Conservation (phyloP, 35 echinoderm and acorn worm species). For the Anneissia japonica region DNA sequence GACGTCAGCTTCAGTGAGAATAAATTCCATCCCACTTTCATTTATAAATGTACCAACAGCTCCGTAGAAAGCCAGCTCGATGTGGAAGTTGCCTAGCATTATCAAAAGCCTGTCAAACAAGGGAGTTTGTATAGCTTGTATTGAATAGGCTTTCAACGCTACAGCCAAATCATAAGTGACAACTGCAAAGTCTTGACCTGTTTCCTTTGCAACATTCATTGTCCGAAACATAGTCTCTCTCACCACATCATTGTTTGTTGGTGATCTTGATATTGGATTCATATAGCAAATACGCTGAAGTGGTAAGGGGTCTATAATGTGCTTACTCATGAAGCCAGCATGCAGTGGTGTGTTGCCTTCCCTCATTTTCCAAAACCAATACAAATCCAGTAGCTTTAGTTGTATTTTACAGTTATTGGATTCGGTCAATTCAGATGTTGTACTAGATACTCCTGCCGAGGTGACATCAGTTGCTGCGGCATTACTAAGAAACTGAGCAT, state of each 20-base stretch:
- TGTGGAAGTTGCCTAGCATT: constrained; percentile 57
- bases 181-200: not conserved
- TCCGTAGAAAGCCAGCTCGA: constrained; percentile 44
- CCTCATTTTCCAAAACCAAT: constrained; percentile 17
- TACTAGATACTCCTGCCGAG: no score
- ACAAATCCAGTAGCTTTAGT: constrained; percentile 19
- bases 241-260: constrained; percentile 38
- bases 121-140: constrained; percentile 20
- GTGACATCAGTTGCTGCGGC: not conserved
- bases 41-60: constrained; percentile 61
- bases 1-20: constrained; percentile 43
- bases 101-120: constrained; percentile 32
- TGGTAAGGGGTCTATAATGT: not conserved
- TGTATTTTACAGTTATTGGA: not conserved
- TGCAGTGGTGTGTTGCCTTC: constrained; percentile 10
- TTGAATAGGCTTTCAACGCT: constrained; percentile 11
- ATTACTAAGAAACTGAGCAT: not conserved
- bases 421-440: not conserved
- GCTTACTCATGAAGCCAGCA: not conserved
- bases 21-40: constrained; percentile 54
- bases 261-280: constrained; percentile 24
- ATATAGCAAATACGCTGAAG: constrained; percentile 28
- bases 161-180: constrained; percentile 26
- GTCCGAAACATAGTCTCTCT: constrained; percentile 21
- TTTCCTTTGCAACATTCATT: no score